Conservation (phyloP, 92 coral and sea anemone species). For the Bergia sp. region DNA sequence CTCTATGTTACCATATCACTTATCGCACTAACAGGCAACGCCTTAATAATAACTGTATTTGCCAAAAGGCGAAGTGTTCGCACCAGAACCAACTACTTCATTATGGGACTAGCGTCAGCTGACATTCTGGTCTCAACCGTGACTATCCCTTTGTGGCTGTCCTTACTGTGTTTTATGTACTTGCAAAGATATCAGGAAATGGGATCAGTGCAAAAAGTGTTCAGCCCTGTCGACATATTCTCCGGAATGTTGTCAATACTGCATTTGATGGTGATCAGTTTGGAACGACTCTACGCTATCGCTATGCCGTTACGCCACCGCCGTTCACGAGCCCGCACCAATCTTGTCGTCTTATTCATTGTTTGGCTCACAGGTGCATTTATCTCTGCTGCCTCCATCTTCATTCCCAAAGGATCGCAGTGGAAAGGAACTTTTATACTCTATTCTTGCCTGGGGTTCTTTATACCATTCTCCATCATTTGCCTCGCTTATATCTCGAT, state of each 20-base stretch:
- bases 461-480: slow-evolving; percentile 71
- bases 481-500: slow-evolving; percentile 73
- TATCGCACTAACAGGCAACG: slow-evolving; percentile 66
- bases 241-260: slow-evolving; percentile 83
- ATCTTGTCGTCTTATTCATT: slow-evolving; percentile 51
- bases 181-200: slow-evolving; percentile 45
- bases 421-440: slow-evolving; percentile 80
- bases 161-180: slow-evolving; percentile 55
- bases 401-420: slow-evolving; percentile 77
- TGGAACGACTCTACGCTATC: slow-evolving; percentile 78
- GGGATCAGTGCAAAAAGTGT: slow-evolving; percentile 47
- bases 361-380: slow-evolving; percentile 68
- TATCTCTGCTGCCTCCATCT: slow-evolving; percentile 63
- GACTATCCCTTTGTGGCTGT: slow-evolving; percentile 70
- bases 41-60: slow-evolving; percentile 76
- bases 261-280: slow-evolving; percentile 76
- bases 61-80: slow-evolving; percentile 72
- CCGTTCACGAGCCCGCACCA: slow-evolving; percentile 58
- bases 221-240: slow-evolving; percentile 77
- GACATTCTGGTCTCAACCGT: slow-evolving; percentile 69
- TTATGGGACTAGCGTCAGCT: slow-evolving; percentile 75
- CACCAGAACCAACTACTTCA: slow-evolving; percentile 78
- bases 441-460: slow-evolving; percentile 75
- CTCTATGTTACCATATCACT: slow-evolving; percentile 63
- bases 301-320: slow-evolving; percentile 83